Base-by-base conservation (phyloP, 2,888 invertebrate species). In the Glaucopsyche alexis region DNA sequence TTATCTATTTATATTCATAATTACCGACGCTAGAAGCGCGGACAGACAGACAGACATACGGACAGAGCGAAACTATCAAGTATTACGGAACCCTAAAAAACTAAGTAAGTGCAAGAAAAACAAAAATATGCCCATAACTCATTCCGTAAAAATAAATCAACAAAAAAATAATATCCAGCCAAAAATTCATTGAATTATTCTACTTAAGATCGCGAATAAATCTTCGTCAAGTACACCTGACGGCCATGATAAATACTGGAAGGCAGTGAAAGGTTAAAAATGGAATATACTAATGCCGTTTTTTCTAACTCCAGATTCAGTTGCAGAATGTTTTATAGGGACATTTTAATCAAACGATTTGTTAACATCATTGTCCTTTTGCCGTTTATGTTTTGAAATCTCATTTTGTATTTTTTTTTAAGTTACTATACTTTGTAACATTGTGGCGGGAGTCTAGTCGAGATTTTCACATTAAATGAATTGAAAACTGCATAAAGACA, bases 201-300 rank as follows among this genome's bases (percentile, higher is more conserved):
- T 84, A 82, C 87, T 87, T 85, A 84, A 83, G 81, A 79, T 79
- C 79, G 75, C 79, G 81, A 79, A 88, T 91, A 89, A 90, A 91
- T 92, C 90, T 88, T 86, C 85, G 89, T 89, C 91, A 85, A 80
- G 74, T 80, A 78, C 91, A 91, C 90, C 91, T 90, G 91, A 80
- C 84, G 79, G 79, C 81, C 82, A 79, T 82, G 78, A 82, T 87
- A 89, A 87, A 87, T 88, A 60, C 60, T 38, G 55, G 19, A 60
- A 38, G 60, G 60, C 60, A 14, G 60, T 29, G 60, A 60, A 88
- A 90, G 90, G 86, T 83, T 81, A 82, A 84, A 86, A 81, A 83
- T 40, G 66, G 42, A 42, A 66, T 80, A 80, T 83, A 78, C 76
- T 80, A 77, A 81, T 80, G 66, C 42, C 65, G 42, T 40, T 50